Evolutionary conservation across 2,888 invertebrate genomes (phyloP), one percentile per base, ranked within the genome.

Genomic region (Diarsia dahlii): DNA sequence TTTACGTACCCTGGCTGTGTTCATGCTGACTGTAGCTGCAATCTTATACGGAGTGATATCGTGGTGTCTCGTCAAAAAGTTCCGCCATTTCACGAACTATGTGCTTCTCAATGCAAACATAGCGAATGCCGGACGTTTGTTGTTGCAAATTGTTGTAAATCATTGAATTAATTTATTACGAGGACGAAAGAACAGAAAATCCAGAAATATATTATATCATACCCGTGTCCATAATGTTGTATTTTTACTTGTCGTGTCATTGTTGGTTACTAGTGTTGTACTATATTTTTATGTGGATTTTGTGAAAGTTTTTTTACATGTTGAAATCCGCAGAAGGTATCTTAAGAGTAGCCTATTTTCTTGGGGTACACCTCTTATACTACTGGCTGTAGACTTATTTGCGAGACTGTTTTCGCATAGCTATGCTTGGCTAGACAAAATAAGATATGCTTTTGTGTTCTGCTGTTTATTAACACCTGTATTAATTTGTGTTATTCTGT

Each of bases 201-300:
- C 13, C 20, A 13, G 20, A 50, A 1, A 50, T 13, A 10, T 66
- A 48, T 48, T n/a, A n/a, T n/a, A 13, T 0, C 28, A 20, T 28
- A 45, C n/a, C 46, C 20, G 20, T 66, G 5, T 8, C 66, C 12
- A 8, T 46, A 9, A 20, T 2, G n/a, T 6, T 54, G 10, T 67
- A 67, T 5, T n/a, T 34, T 34, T 2, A 15, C 0, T n/a, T 67
- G 6, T 34, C 66, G 23, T 65, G 6, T 12, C 28, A 63, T 63
- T 74, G 45, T 74, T 74, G 74, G 74, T 52, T 72, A 72, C 60
- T 74, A 15, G 74, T 74, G 5, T n/a, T 72, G 39, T 72, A 60
- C 3, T 74, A 52, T 18, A 72, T 74, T 60, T 72, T 60, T 72
- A 74, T 45, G 60, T 62, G 6, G 60, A 62, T 9, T 74, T 74